Evolutionary conservation across 2,888 invertebrate genomes (phyloP).

Genomic region (Caenorhabditis drosophilae): DNA sequence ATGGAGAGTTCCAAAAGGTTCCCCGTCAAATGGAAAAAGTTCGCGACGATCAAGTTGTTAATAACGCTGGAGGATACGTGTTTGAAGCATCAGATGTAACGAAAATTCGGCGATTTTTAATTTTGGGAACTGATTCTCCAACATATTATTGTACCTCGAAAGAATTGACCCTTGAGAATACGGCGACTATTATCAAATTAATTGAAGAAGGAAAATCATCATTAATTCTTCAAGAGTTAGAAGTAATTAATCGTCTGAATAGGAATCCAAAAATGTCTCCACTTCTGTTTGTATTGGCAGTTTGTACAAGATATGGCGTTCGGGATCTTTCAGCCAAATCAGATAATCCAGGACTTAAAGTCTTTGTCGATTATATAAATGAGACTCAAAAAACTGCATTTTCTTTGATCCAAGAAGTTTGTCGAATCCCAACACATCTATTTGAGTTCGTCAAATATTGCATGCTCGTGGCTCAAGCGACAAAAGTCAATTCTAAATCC

Average conservation of each 20-base stretch:
- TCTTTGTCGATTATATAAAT: conserved; percentile 41
- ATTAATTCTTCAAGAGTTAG: conserved; percentile 67
- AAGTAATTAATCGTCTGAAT: conserved; percentile 67
- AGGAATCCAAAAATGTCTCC: conserved; percentile 70
- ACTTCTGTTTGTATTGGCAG: conserved; percentile 76
- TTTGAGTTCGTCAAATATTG: conserved; percentile 76
- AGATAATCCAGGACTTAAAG: conserved; percentile 3
- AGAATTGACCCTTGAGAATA: conserved; percentile 68
- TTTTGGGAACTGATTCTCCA: conserved; percentile 69
- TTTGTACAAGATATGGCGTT: conserved; percentile 73
- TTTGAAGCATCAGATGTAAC: conserved; percentile 68
- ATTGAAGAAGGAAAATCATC: conserved; percentile 67
- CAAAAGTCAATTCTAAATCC: conserved; percentile 7
- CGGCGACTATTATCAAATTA: conserved; percentile 64
- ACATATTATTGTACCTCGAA: conserved; percentile 67
- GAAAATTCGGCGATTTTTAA: conserved; percentile 69
- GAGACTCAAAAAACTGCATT: conserved; percentile 49
- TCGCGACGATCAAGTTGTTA: conserved; percentile 57
- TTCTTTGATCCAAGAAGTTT: conserved; percentile 71
- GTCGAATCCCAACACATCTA: conserved; percentile 76
- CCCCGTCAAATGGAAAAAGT: conserved; percentile 55
- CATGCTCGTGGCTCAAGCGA: conserved; percentile 71
- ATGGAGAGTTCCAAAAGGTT: conserved; percentile 10
- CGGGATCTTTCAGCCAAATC: conserved; percentile 49
- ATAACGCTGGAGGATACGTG: conserved; percentile 68